Percentiles rank a stretch among this genome's conserved stretches.
Evolutionary conservation across 2,797 vertebrate genomes (phyloP).

Genomic region (Oryzias sinensis): DNA sequence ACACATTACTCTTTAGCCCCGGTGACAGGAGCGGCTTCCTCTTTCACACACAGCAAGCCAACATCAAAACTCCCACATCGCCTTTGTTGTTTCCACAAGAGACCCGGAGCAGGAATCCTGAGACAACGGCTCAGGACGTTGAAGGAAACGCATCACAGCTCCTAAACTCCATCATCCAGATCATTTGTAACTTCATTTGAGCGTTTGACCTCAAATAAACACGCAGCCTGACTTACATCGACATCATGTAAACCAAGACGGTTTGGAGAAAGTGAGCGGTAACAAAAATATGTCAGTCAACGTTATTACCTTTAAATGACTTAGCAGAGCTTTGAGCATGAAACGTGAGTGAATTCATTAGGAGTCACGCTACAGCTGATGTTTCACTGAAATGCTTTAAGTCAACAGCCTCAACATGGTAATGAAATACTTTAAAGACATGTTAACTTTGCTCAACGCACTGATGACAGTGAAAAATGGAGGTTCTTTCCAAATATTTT

Average conservation of each 20-base stretch:
- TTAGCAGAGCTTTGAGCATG: slow-evolving; percentile 6
- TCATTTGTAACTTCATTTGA: slow-evolving; percentile 7
- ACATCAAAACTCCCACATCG: slow-evolving; percentile 54
- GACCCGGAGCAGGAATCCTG: background rate
- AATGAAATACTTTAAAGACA: slow-evolving; percentile 1
- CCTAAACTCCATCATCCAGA: background rate
- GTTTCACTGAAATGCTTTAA: slow-evolving; percentile 4
- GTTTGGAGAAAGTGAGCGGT: background rate
- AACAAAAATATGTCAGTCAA: slow-evolving; percentile 19
- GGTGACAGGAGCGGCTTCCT: slow-evolving; percentile 59
- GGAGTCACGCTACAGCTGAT: background rate
- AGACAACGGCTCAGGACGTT: slow-evolving; percentile 8
- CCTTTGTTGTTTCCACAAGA: slow-evolving; percentile 46
- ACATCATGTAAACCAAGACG: slow-evolving; percentile 1
- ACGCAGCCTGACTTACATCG: background rate
- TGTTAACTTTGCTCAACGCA: background rate
- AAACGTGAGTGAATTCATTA: slow-evolving; percentile 8
- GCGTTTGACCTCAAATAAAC: slow-evolving; percentile 4
- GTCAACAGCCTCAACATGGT: slow-evolving; percentile 6
- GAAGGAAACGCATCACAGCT: slow-evolving; percentile 7
- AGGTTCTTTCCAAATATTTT: slow-evolving; percentile 19
- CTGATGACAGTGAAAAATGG: slow-evolving; percentile 37
- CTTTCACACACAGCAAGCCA: slow-evolving; percentile 44
- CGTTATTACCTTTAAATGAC: background rate
- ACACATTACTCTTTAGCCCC: slow-evolving; percentile 23